Evolutionary conservation across 2,113 vertebrate species (phyloP).

Genomic region (Gymnogyps californianus): DNA sequence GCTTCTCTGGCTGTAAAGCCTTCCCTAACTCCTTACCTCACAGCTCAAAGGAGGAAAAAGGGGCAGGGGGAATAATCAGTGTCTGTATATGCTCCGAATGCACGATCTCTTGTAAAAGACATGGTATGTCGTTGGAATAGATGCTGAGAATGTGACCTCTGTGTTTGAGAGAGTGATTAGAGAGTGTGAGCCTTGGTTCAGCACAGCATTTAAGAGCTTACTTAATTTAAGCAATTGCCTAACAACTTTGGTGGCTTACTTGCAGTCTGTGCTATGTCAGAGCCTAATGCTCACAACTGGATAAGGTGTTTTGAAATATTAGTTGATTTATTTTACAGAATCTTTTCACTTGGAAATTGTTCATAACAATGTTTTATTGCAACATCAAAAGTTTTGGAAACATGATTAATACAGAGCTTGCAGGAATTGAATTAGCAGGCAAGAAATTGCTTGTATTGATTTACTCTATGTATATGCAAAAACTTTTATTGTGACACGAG

Average conservation of each 20-base stretch:
- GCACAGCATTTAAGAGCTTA: neutral
- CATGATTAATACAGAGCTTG: neutral
- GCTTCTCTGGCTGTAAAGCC: neutral
- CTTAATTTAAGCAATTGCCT: neutral
- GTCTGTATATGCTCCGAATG: neutral
- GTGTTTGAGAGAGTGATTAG: neutral
- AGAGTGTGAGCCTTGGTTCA: neutral
- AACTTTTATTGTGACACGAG: neutral
- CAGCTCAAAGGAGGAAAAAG: neutral
- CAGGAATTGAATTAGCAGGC: neutral
- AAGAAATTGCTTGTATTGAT: neutral
- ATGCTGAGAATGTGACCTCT: neutral
- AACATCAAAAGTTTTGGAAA: neutral
- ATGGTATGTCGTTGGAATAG: neutral
- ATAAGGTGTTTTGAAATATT: neutral
- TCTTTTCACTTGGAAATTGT: neutral
- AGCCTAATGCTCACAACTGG: neutral
- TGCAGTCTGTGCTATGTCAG: neutral
- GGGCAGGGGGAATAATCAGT: neutral
- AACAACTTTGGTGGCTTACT: neutral
- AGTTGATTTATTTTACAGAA: neutral
- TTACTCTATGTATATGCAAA: neutral
- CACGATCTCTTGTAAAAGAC: neutral
- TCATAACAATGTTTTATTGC: neutral
- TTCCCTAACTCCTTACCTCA: neutral